A percentile compares a stretch with the other conserved stretches of the same genome.
Conservation (phyloP, 2,797 vertebrate species). For the Phoxinus dragarum region DNA sequence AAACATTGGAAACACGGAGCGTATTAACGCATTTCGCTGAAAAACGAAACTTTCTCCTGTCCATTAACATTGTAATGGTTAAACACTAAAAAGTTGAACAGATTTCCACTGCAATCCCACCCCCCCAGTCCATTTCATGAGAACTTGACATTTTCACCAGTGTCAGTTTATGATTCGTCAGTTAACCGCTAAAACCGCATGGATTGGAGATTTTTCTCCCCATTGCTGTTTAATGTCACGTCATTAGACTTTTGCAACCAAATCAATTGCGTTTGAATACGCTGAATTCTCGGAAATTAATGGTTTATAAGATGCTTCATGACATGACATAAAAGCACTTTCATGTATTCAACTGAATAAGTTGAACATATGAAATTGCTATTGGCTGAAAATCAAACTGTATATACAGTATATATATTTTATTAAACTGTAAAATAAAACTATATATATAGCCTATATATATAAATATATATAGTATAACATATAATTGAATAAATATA, state of each 20-base stretch:
- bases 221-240: conserved; percentile 27
- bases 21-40: conserved; percentile 6
- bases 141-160: conserved; percentile 44
- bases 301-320: not conserved
- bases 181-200: conserved; percentile 20
- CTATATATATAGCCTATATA: too few species aligned
- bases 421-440: too few species aligned
- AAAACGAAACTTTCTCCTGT: conserved; percentile 38
- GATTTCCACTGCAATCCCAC: conserved; percentile 24
- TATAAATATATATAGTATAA: too few species aligned
- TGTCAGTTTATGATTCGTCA: conserved; percentile 31
- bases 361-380: not conserved
- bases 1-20: not conserved
- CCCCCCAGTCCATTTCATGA: conserved; percentile 15
- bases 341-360: not conserved
- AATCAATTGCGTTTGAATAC: not conserved
- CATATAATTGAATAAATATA: too few species aligned
- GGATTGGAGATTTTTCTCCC: conserved; percentile 11
- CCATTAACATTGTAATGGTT: conserved; percentile 20
- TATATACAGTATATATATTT: not conserved
- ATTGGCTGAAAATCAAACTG: not conserved
- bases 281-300: conserved; percentile 15
- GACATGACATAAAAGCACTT: not conserved
- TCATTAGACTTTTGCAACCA: conserved; percentile 1
- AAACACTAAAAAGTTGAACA: conserved; percentile 11